Evolutionary conservation across 2,888 invertebrate genomes (phyloP).

Genomic region (Harpagoxenus sublaevis): DNA sequence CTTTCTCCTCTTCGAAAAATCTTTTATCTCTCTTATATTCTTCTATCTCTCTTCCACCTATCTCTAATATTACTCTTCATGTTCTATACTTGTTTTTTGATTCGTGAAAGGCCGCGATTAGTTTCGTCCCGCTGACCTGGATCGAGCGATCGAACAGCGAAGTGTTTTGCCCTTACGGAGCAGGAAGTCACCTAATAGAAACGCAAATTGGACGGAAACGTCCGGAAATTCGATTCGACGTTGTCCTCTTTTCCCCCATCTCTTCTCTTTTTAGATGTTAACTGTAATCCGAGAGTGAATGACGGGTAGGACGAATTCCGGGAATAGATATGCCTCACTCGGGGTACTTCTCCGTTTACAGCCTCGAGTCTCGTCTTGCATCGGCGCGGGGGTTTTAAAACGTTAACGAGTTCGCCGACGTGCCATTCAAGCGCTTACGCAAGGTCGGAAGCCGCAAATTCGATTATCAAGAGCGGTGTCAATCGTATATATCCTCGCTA

Average conservation of each 20-base stretch:
- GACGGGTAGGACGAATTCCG: background rate
- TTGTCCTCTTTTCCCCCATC: background rate
- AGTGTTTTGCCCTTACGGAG: background rate
- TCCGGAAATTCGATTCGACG: constrained; percentile 21
- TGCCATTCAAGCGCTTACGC: constrained; percentile 76
- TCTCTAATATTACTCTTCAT: background rate
- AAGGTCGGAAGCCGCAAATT: constrained; percentile 84
- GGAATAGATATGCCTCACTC: background rate
- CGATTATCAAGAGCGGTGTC: constrained; percentile 83
- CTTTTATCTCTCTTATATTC: background rate
- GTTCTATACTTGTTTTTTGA: constrained; percentile 17
- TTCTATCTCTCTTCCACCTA: no score
- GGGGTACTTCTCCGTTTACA: background rate
- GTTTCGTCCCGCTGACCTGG: constrained; percentile 10
- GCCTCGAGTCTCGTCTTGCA: background rate
- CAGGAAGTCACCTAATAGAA: constrained; percentile 44
- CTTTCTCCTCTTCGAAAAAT: background rate
- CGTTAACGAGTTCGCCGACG: constrained; percentile 39
- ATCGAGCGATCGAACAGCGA: background rate
- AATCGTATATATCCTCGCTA: constrained; percentile 75
- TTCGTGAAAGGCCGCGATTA: background rate
- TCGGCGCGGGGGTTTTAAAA: background rate
- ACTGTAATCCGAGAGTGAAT: background rate
- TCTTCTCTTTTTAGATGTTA: background rate
- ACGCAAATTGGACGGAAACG: constrained; percentile 31